Base-by-base conservation (phyloP, 2,113 vertebrate genomes). In the Calonectris borealis region DNA sequence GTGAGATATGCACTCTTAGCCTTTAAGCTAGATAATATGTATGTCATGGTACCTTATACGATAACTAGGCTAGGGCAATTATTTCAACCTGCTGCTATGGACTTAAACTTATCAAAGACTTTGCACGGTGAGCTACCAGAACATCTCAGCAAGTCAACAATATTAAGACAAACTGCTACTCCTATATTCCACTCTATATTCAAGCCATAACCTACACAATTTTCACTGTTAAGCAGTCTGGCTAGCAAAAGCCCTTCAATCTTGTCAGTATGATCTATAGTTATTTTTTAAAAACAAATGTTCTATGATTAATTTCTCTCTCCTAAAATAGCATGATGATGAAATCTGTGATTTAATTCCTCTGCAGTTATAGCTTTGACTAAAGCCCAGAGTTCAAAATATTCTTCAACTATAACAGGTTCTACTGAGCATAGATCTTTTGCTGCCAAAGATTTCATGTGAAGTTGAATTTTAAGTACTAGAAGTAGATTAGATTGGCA, bases 241-340 rank as follows among this genome's bases (percentile, higher is more conserved):
- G 72, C 34, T 91, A 46, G 44, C 79, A 62, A 92, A 36, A 95
- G 29, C 29, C 31, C 9, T 75, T 46, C 31, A 15, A 38, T 94
- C 76, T 40, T 51, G 42, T 87, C 69, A 95, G 70, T 29, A 24
- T 72, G 13, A 52, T 83, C 49, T 90, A 31, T 32, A 62, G 44
- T 83, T 69, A 46, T 62, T 93, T 94, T 94, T 81, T 6, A 51
- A 55, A 87, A 94, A 87, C 42, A 93, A 92, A 64, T 9, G 8
- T 86, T 62, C 75, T 76, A 34, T 88, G 80, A 81, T 91, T 94
- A 92, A 92, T 94, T 95, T 89, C 10, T 93, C 57, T 88, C 66
- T 84, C 52, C 44, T 89, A 52, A 95, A 92, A 77, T 61, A 71
- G 38, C 29, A 65, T 2, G 25, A 55, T 87, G 40, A 70, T 77